Percentiles rank a stretch among this genome's conserved stretches.
Evolutionary conservation across 2,888 invertebrate species (phyloP).

Genomic region (Sialis fuliginosa): DNA sequence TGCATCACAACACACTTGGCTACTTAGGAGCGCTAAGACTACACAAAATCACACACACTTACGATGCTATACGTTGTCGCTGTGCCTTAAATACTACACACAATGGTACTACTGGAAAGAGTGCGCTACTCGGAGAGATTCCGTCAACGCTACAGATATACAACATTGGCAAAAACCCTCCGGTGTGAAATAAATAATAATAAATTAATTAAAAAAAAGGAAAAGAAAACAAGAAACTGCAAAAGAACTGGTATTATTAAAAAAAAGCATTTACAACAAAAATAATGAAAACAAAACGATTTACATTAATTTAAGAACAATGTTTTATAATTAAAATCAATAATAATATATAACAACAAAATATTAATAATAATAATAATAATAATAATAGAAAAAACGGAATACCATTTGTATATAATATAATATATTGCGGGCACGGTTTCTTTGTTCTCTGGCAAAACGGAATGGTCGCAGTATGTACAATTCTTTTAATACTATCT

Average conservation of each 20-base stretch:
- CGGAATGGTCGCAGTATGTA: background rate
- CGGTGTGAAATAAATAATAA: too few relatives aligned
- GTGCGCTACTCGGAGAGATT: too few relatives aligned
- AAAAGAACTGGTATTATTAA: constrained; percentile 54
- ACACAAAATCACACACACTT: too few relatives aligned
- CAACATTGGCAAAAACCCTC: too few relatives aligned
- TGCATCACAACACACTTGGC: too few relatives aligned
- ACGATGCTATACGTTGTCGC: too few relatives aligned
- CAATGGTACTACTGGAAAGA: too few relatives aligned
- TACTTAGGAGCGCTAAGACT: too few relatives aligned
- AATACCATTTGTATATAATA: constrained; percentile 9
- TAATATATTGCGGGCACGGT: constrained; percentile 5
- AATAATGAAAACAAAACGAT: constrained; percentile 60
- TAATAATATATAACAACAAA: constrained; percentile 43
- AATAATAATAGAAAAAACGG: constrained; percentile 31
- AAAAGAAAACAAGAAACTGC: constrained; percentile 33
- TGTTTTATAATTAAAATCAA: constrained; percentile 42
- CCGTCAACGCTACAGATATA: too few relatives aligned
- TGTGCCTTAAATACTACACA: too few relatives aligned
- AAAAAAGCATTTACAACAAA: constrained; percentile 57
- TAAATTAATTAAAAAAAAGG: constrained; percentile 8
- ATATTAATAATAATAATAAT: constrained; percentile 42
- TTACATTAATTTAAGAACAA: constrained; percentile 61
- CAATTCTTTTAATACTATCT: background rate
- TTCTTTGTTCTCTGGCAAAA: constrained; percentile 2